A percentile compares a stretch with the other conserved stretches of the same genome.
Conservation (phyloP, 1,140 invertebrate genomes). For the Brachionus plicatilis region DNA sequence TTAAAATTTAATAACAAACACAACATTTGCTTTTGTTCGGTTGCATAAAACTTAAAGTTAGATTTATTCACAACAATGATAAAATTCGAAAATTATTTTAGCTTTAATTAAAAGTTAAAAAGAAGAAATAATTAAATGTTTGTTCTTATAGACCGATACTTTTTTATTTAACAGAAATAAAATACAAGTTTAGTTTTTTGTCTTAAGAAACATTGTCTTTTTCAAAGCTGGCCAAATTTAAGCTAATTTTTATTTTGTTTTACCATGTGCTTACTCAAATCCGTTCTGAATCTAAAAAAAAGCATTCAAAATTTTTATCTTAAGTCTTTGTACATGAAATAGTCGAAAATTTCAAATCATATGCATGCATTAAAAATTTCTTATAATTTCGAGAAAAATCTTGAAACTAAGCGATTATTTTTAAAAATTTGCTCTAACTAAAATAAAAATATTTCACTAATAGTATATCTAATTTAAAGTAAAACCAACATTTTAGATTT, state of each 20-base stretch:
- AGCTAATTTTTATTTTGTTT: background rate
- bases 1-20: too few species aligned
- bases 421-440: background rate
- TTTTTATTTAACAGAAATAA: too few species aligned
- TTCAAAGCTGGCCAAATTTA: background rate
- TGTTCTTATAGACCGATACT: too few species aligned
- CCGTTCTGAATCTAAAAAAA: background rate
- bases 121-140: too few species aligned
- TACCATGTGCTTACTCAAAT: background rate
- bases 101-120: too few species aligned
- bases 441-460: background rate
- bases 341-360: background rate
- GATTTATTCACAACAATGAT: too few species aligned
- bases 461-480: background rate
- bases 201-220: background rate
- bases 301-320: background rate
- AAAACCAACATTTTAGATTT: slow-evolving; percentile 3
- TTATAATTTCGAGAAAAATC: slow-evolving; percentile 3
- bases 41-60: too few species aligned
- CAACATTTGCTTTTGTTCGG: too few species aligned
- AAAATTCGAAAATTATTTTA: too few species aligned
- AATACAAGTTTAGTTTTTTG: background rate
- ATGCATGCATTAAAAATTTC: background rate
- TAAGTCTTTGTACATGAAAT: background rate
- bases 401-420: background rate